These are phyloP conservation scores for Tachypleus tridentatus DNA, from an alignment of 1,140 invertebrate genomes.

Conservation along the genomic window DNA sequence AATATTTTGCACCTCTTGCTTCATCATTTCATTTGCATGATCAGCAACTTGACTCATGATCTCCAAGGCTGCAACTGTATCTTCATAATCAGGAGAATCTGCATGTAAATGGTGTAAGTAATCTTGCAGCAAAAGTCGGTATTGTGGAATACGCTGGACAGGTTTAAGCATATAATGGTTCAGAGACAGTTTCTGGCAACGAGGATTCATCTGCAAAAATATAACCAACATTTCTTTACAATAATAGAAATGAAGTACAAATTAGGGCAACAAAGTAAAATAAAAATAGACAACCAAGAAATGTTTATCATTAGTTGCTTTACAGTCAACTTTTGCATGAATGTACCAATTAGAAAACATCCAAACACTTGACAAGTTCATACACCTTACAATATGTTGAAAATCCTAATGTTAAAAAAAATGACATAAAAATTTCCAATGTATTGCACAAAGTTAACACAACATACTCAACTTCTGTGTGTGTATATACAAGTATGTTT, in stretches of 20 bases:
- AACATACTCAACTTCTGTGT: too few relatives aligned
- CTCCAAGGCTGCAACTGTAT: conserved; percentile 49
- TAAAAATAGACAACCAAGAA: neutral
- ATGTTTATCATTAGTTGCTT: neutral
- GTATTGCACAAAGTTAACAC: too few relatives aligned
- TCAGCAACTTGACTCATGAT: conserved; percentile 59
- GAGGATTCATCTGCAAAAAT: conserved; percentile 29
- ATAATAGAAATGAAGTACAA: neutral
- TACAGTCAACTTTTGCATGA: too few relatives aligned
- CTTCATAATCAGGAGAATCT: conserved; percentile 48
- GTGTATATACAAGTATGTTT: too few relatives aligned
- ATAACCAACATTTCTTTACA: neutral
- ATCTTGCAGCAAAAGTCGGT: conserved; percentile 51
- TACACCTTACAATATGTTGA: too few relatives aligned
- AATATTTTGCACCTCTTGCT: conserved; percentile 37
- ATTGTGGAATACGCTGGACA: conserved; percentile 56
- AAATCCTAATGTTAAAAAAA: too few relatives aligned
- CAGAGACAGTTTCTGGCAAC: conserved; percentile 49
- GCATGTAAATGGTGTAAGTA: conserved; percentile 47
- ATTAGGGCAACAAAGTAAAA: neutral
- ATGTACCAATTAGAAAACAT: too few relatives aligned
- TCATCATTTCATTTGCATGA: conserved; percentile 59
- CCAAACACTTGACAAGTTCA: too few relatives aligned
- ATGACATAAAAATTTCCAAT: too few relatives aligned
- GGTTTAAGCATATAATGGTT: conserved; percentile 64